Base-by-base conservation (phyloP, 2,797 vertebrate species). In the Benthosema pterotum region DNA sequence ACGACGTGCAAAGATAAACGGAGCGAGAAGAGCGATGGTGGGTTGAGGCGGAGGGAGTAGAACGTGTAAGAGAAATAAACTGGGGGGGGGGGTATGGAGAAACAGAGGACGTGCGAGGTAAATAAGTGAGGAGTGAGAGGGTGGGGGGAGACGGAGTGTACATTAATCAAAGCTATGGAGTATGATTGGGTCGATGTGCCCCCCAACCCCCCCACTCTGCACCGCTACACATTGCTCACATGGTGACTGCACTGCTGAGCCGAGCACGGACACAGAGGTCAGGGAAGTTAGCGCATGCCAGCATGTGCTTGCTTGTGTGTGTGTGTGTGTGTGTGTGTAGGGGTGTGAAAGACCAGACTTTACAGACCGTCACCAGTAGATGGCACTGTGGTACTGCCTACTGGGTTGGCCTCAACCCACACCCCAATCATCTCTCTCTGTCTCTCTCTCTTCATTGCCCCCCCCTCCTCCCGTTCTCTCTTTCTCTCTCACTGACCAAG, bases 381-480 rank as follows among this genome's bases (percentile, higher is more conserved):
- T 88, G 89, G 88, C 85, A 82, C 82, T 90, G 78, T 86, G 81
- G 82, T 16, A 81, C 91, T 87, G 65, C 74, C 15, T 19, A 43
- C 3, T 19, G 60, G n/a, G 32, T 38, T 7, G 32, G 32, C 49
- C 42, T 57, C 62, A 57, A 62, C 62, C 69, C 54, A 65, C 63
- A 46, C 56, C 58, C 55, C 46, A 28, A 42, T 15, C 48, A 28
- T 50, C 13, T 19, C 16, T 17, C 47, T 11, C 15, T 51, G 11
- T 15, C 42, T 22, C 14, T 19, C n/a, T 15, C 32, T 28, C 22
- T 28, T 13, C 9, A 15, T 6, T 9, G 12, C 19, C 18, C 56
- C 12, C 56, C 66, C 52, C 42, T 52, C 47, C 16, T 12, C 67
- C 50, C 71, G 73, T 77, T 79, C 77, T 47, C 60, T 22, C 49